Base-by-base conservation (phyloP, 2,113 vertebrate species). In the Ovibos moschatus region DNA sequence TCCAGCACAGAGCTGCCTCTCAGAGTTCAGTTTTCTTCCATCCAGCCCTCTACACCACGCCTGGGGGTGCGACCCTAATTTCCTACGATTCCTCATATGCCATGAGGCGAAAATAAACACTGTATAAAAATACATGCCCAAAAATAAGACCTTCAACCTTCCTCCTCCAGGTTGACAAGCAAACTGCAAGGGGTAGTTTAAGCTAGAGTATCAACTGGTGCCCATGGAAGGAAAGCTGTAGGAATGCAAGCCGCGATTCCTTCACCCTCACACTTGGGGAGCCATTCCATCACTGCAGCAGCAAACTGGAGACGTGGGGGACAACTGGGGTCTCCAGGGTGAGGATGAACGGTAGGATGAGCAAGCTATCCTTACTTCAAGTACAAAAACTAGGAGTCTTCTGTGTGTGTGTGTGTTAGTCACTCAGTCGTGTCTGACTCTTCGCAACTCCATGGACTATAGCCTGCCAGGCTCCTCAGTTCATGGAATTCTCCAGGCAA, bases 91-190 rank as follows among this genome's bases (percentile, higher is more conserved):
- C 51, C 28, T 86, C 40, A 15, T 57, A 25, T 36, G 3, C 79
- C n/a, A 23, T 51, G 71, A 60, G 27, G 36, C 40, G 57, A 55
- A 97, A 55, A 74, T 27, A 74, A 85, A 84, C 28, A n/a, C 10
- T 57, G 3, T 11, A 8, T 57, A 87, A 90, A 78, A 78, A 85
- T 17, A 89, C 16, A 79, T 58, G 15, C 13, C 33, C 79, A 43
- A 83, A n/a, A 28, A 57, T 6, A 96, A 94, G 36, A 94, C 2
- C 76, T 33, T 78, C 87, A 85, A 30, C 43, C 89, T 92, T 43
- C 15, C 76, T 71, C 60, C n/a, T 97, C 51, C 21, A 60, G 93
- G 60, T 60, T 58, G 90, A 67, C 36, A 79, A 97, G 97, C n/a
- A 90, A 97, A 76, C 71, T n/a, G 0, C 0, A 94, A 97, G 45